Evolutionary conservation across 2,797 vertebrate genomes (phyloP).

Genomic region (Thaleichthys pacificus): DNA sequence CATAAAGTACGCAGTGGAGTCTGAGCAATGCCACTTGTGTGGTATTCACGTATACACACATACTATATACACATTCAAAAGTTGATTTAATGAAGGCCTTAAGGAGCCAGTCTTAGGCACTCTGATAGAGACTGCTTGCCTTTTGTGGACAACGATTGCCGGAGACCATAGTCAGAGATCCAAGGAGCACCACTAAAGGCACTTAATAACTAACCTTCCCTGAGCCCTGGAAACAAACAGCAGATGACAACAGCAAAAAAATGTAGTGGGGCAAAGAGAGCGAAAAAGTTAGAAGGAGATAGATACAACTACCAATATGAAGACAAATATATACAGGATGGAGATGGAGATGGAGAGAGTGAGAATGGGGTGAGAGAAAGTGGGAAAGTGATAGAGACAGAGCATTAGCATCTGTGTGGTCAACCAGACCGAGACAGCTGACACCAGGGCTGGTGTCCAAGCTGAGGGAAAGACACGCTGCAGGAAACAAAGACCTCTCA

Average conservation of each 20-base stretch:
- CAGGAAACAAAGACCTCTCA: constrained; percentile 58
- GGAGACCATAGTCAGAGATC: constrained; percentile 44
- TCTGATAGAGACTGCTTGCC: constrained; percentile 56
- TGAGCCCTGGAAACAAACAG: not conserved
- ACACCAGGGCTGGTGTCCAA: constrained; percentile 66
- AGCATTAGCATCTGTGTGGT: constrained; percentile 67
- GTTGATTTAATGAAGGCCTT: constrained; percentile 38
- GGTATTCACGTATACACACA: too few relatives aligned
- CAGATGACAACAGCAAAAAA: constrained; percentile 23
- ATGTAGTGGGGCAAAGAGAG: not conserved
- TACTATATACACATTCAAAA: too few relatives aligned
- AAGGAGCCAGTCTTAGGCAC: constrained; percentile 29
- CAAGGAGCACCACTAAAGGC: constrained; percentile 45
- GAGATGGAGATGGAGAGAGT: constrained; percentile 24
- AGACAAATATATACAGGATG: not conserved
- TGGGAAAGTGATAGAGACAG: constrained; percentile 25
- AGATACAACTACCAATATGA: not conserved
- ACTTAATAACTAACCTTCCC: constrained; percentile 58
- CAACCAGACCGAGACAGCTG: constrained; percentile 69
- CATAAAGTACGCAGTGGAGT: too few relatives aligned
- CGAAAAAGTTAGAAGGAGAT: not conserved
- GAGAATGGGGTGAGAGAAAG: not conserved
- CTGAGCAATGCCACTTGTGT: too few relatives aligned
- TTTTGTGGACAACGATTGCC: constrained; percentile 49
- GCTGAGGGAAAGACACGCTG: constrained; percentile 65